phyloP scores from a whole-genome alignment of 2,797 vertebrate genomes.

The Rhodeus uyekii region DNA sequence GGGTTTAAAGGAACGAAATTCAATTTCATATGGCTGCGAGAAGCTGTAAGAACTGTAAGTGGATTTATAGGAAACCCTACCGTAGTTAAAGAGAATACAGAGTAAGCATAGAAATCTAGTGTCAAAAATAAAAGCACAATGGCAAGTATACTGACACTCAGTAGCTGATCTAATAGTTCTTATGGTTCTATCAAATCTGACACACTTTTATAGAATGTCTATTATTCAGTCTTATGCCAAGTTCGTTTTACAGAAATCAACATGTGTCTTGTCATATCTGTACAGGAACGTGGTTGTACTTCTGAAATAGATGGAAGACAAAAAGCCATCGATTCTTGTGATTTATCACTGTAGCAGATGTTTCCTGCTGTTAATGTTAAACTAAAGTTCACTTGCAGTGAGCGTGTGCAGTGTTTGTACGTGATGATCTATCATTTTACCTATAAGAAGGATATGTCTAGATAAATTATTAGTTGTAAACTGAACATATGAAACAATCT shows the following conservation, averaged over 20 bases:
- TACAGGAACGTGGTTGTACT: slow-evolving; percentile 15
- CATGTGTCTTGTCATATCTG: slow-evolving; percentile 9
- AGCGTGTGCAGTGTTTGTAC: not conserved
- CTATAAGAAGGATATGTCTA: not conserved
- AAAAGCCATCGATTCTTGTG: slow-evolving; percentile 27
- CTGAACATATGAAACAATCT: not conserved
- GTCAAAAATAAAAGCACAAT: slow-evolving; percentile 26
- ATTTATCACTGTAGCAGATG: not conserved
- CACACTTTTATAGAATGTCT: not conserved
- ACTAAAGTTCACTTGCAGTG: slow-evolving; percentile 29
- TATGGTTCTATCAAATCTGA: not conserved
- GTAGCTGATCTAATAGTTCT: not conserved
- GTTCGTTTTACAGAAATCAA: not conserved
- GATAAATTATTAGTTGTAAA: not conserved
- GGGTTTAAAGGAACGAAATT: slow-evolving; percentile 15
- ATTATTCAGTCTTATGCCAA: not conserved
- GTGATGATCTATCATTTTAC: slow-evolving; percentile 2
- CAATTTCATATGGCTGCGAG: slow-evolving; percentile 10
- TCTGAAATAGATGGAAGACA: slow-evolving; percentile 12
- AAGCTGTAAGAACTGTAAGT: slow-evolving; percentile 21
- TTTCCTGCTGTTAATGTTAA: slow-evolving; percentile 30
- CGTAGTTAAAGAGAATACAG: slow-evolving; percentile 2
- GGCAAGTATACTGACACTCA: not conserved
- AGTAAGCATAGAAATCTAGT: not conserved
- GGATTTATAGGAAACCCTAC: slow-evolving; percentile 19